phyloP scores from a whole-genome alignment of 2,888 invertebrate genomes.

The Glomeris marginata region DNA sequence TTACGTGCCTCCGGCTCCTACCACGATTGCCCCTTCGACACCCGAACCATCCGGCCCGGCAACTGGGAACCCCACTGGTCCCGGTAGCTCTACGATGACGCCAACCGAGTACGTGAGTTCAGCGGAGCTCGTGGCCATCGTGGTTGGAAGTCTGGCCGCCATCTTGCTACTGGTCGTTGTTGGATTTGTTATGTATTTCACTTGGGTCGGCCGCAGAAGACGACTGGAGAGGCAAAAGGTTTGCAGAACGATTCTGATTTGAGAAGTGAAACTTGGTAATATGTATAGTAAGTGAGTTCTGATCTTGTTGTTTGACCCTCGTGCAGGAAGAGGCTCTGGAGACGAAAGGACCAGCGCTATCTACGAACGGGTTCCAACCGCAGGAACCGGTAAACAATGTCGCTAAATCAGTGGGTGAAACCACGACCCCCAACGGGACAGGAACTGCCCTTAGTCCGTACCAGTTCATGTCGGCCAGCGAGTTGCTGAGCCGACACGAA shows the following conservation, averaged over 20 bases:
- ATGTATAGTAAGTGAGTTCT: no score
- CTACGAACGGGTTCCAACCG: not conserved
- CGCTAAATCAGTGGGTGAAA: not conserved
- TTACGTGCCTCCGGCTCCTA: slow-evolving; percentile 34
- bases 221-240: no score
- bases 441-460: slow-evolving; percentile 34
- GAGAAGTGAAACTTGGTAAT: no score
- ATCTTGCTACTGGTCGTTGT: slow-evolving; percentile 14
- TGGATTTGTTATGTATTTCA: not conserved
- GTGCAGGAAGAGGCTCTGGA: no score
- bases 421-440: slow-evolving; percentile 1
- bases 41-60: not conserved
- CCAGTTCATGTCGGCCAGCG: slow-evolving; percentile 42
- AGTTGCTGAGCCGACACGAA: slow-evolving; percentile 43
- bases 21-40: slow-evolving; percentile 19
- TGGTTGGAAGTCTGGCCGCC: slow-evolving; percentile 15
- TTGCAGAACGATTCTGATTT: no score
- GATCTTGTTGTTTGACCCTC: no score
- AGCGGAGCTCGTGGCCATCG: slow-evolving; percentile 16
- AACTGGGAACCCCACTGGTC: not conserved
- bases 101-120: slow-evolving; percentile 10
- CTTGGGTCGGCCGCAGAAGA: no score
- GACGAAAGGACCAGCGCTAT: no score
- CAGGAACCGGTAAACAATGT: not conserved
- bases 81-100: not conserved